Base-by-base conservation (phyloP, 2,797 vertebrate genomes). In the Lepus oiostolus region DNA sequence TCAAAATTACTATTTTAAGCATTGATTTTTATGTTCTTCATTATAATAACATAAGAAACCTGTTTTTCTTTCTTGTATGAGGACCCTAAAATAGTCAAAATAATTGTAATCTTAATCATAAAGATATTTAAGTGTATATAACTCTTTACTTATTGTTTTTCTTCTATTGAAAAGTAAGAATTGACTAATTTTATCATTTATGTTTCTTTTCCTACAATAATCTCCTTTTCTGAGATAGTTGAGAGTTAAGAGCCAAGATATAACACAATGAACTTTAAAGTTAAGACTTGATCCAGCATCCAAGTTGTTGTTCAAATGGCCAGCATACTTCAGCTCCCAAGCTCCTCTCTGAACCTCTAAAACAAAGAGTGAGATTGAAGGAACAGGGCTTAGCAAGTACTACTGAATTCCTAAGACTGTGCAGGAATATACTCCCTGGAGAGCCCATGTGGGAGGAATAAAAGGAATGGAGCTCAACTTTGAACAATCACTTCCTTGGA, bases 1-100 rank as follows among this genome's bases (percentile, higher is more conserved):
- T 81, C 65, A 79, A 63, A 58, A 71, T 65, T 50, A 28, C 35
- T 72, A n/a, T 62, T 83, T 58, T 71, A n/a, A 83, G 30, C 9
- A 67, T 5, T 7, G 26, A 58, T 2, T 83, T 52, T 42, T 13
- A 67, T 35, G 2, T 2, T 90, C 26, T 85, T 35, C 32, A 90
- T 74, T 35, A 42, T 77, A 91, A n/a, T 12, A 74, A 65, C 4
- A 60, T 50, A 67, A 30, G 26, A 26, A 16, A n/a, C 30, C 28
- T 58, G 4, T 87, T 67, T 91, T 60, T 22, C 28, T 86, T 67
- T 22, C 26, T 80, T 80, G 19, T 28, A 22, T 42, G 1, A 65
- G 5, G 26, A 30, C 68, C 26, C 22, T 68, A 47, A 90, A 85
- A 68, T 67, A 50, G 35, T 67, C 68, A 74, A 30, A 21, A 50